Evolutionary conservation across 2,113 vertebrate species (phyloP), one percentile per base, ranked within the genome.

Genomic region (Prunella fulvescens): DNA sequence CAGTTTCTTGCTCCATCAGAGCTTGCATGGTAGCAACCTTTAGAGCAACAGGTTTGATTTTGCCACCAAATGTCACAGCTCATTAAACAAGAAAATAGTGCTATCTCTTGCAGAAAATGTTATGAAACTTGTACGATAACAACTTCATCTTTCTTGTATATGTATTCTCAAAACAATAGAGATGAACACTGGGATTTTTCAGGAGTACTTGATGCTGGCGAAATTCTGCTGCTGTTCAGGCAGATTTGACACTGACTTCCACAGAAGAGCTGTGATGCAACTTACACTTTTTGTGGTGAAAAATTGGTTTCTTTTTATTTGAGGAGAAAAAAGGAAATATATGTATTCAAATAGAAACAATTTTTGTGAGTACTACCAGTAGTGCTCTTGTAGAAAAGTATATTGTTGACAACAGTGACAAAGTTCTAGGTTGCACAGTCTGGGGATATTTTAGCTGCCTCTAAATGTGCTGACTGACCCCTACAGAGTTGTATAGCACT

Each of bases 401-500:
- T 35, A 5, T 8, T 3, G 3, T 28, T 65, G 37, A 53, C 29
- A 62, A 31, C 13, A 69, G 33, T 4, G 5, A 12, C 0, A 1
- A 11, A 69, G 17, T 22, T 67, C 35, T 50, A 42, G 53, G 12
- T 3, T 37, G 11, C 8, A 14, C 7, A 26, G 15, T 10, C 42
- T 71, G 11, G 14, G 13, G 14, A 8, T 56, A 45, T 69, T 53
- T 71, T 15, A 83, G 5, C 14, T 57, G 19, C 19, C 16, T 76
- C 57, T 74, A 15, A 80, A 35, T 16, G 16, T 35, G 19, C 9
- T 77, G 58, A 16, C 16, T 78, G 23, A 33, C 50, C 39, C 14
- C 9, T 45, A 5, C 0, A 1, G 35, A 7, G 5, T 22, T 45
- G 20, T 20, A 25, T 23, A 37, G 23, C 4, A 42, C 10, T 71